A percentile compares a stretch with the other conserved stretches of the same genome.
Evolutionary conservation across 1,140 invertebrate genomes (phyloP).

Genomic region (Scaptomyza hsui): DNA sequence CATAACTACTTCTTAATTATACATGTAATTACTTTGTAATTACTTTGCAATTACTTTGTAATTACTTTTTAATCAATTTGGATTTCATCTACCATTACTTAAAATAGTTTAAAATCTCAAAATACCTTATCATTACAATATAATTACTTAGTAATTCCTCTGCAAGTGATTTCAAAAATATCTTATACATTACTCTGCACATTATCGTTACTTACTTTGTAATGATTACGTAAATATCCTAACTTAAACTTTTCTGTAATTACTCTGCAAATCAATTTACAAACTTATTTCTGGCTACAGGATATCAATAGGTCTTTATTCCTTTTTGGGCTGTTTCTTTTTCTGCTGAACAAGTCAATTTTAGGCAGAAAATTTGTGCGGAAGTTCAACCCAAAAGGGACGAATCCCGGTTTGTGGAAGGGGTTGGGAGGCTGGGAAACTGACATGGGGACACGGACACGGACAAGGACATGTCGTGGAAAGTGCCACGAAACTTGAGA

Average conservation of each 20-base stretch:
- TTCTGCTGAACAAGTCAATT: conserved; percentile 3
- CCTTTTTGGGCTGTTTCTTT: not conserved
- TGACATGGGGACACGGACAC: conserved; percentile 15
- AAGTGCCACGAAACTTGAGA: conserved; percentile 32
- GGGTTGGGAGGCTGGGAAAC: not conserved
- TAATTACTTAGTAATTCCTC: no score
- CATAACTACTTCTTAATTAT: conserved; percentile 10
- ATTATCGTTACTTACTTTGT: not conserved
- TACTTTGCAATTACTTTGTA: not conserved
- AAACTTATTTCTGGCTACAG: no score
- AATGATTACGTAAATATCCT: no score
- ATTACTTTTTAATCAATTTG: conserved; percentile 1
- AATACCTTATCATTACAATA: no score
- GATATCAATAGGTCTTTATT: conserved; percentile 3
- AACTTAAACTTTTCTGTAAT: no score
- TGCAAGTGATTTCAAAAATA: no score
- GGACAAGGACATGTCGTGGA: conserved; percentile 21
- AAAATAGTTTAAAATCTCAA: no score
- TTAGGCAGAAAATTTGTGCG: conserved; percentile 29
- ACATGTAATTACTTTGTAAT: not conserved
- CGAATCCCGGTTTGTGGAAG: not conserved
- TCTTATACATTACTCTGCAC: no score
- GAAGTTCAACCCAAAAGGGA: not conserved
- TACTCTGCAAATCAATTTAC: not conserved
- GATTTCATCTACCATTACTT: no score